phyloP scores from a whole-genome alignment of 2,888 invertebrate species.

The Coecobrya sp. region DNA sequence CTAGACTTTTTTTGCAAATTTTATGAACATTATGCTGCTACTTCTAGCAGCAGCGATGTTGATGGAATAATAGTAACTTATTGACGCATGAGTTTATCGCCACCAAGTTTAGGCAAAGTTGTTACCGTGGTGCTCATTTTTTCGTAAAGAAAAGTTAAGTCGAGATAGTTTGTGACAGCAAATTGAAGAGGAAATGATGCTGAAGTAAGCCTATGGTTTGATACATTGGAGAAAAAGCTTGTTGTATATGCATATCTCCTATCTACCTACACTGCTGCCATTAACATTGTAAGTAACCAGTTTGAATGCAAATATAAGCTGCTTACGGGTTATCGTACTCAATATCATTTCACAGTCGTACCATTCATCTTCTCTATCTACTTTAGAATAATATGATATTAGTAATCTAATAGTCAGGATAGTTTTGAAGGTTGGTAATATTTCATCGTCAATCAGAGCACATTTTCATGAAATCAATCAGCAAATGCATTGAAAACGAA shows the following conservation, averaged over 20 bases:
- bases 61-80: not conserved
- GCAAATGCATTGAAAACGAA: too few species aligned
- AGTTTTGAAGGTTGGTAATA: too few species aligned
- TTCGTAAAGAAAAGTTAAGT: conserved; percentile 8
- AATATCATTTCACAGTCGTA: not conserved
- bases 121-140: not conserved
- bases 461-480: too few species aligned
- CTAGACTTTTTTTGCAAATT: not conserved
- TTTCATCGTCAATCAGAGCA: too few species aligned
- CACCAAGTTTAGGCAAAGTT: not conserved
- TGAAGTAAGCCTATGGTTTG: conserved; percentile 25
- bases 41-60: not conserved
- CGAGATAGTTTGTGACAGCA: conserved; percentile 21
- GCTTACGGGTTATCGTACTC: not conserved
- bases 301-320: not conserved
- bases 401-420: too few species aligned
- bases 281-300: not conserved
- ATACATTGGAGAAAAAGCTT: not conserved
- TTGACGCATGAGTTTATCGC: conserved; percentile 25
- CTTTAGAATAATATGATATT: too few species aligned
- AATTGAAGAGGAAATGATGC: conserved; percentile 38
- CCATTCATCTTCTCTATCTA: too few species aligned
- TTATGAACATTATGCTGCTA: not conserved
- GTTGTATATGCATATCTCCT: not conserved
- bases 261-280: not conserved